A percentile compares a stretch with the other conserved stretches of the same genome.
Evolutionary conservation across 2,113 vertebrate species (phyloP).

Genomic region (Neotragus pygmaeus): DNA sequence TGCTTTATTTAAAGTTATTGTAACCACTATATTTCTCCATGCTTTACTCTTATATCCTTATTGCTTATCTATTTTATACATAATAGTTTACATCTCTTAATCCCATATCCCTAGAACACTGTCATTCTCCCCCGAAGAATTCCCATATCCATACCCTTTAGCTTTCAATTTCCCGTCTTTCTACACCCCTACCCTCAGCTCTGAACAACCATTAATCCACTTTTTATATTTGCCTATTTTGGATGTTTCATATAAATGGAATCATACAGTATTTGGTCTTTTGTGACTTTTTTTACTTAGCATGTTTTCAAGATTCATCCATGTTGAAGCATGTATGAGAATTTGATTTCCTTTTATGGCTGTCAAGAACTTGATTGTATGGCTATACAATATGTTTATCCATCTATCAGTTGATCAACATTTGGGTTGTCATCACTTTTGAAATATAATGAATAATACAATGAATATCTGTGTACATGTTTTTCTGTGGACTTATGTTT

Average conservation of each 20-base stretch:
- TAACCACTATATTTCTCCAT: not conserved
- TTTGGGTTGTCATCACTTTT: not conserved
- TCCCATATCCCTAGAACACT: not conserved
- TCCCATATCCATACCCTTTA: not conserved
- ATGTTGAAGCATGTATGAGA: not conserved
- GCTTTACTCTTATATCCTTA: not conserved
- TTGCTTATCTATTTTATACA: not conserved
- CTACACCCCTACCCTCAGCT: not conserved
- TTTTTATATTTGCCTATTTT: slow-evolving; percentile 10
- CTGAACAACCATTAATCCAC: not conserved
- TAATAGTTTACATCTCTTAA: not conserved
- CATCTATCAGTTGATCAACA: not conserved
- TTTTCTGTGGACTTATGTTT: slow-evolving; percentile 13
- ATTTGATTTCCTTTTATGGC: not conserved
- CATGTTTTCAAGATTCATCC: not conserved
- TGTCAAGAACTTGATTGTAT: not conserved
- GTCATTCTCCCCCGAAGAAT: not conserved
- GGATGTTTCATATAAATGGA: not conserved
- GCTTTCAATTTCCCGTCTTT: not conserved
- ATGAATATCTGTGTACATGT: not conserved
- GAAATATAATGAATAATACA: not conserved
- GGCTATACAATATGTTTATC: not conserved
- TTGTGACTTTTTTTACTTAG: not conserved
- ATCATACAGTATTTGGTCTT: not conserved
- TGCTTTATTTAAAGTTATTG: not conserved